A percentile compares a stretch with the other conserved stretches of the same genome.
Conservation (phyloP, 2,797 vertebrate genomes). For the Microtus agrestis region DNA sequence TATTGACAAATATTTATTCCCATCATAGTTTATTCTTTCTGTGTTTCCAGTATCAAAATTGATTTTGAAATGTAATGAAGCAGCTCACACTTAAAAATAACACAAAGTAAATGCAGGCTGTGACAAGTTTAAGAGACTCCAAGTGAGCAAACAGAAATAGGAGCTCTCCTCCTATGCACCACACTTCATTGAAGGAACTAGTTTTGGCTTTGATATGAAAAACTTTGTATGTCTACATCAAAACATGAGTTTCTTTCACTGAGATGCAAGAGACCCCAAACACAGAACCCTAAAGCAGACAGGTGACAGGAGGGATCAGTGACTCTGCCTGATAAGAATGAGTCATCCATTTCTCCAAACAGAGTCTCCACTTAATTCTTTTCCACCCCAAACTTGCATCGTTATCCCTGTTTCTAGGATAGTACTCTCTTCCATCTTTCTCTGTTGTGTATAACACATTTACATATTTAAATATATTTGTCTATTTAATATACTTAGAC, state of each 20-base stretch:
- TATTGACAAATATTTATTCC: constrained; percentile 26
- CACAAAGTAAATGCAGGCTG: constrained; percentile 9
- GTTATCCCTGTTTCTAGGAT: background rate
- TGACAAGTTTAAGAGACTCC: background rate
- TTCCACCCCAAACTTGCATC: background rate
- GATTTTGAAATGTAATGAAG: constrained; percentile 70
- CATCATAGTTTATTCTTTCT: constrained; percentile 10
- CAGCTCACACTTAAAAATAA: constrained; percentile 70
- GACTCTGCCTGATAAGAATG: background rate
- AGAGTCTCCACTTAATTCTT: background rate
- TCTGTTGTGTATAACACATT: background rate
- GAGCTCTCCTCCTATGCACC: background rate
- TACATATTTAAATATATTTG: background rate
- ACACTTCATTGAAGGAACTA: constrained; percentile 1
- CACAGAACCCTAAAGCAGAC: background rate
- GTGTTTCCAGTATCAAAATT: constrained; percentile 76
- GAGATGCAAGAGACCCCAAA: background rate
- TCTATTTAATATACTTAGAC: background rate
- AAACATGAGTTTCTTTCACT: background rate
- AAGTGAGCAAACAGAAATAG: background rate
- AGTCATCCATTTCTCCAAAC: background rate
- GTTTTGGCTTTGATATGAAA: background rate
- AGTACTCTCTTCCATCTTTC: background rate
- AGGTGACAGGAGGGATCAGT: background rate
- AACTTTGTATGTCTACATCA: background rate